Evolutionary conservation across 2,888 invertebrate species (phyloP), one percentile per base, ranked within the genome.

Genomic region (Saturnia pavonia): DNA sequence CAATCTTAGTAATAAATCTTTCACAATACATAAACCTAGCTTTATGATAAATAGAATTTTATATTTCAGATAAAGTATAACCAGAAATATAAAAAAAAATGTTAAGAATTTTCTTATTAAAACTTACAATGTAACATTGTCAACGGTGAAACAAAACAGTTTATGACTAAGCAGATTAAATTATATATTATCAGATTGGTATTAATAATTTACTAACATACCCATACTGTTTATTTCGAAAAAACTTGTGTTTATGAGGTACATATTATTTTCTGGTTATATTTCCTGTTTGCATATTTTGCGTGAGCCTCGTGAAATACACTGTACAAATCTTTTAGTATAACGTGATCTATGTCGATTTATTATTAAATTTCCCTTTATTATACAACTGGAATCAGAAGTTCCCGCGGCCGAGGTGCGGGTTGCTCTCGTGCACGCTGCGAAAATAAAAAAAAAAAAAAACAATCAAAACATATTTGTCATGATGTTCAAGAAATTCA

Each of bases 351-450:
- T 54, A 54, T 54, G n/a, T 54, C 9, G 22, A 22, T 9, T n/a
- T 6, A 54, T 54, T n/a, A 54, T n/a, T n/a, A 82, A 80, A 83
- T 86, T 83, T 78, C 75, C 82, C 75, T 75, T 76, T 77, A 81
- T 80, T 82, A 82, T 78, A 79, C 83, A 74, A 73, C 73, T 60
- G 71, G 73, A 80, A 88, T 93, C 94, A 95, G 87, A 94, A 95
- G 88, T 94, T 95, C 73, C 88, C 94, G 78, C 94, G 91, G 70
- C 91, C 91, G 76, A 93, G 86, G 80, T 88, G 94, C 73, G 95
- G 95, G 83, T 95, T 94, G 86, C 95, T 96, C 90, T 96, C 95
- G 88, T 95, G 95, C 81, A 96, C 95, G 88, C 96, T 96, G 95
- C 34, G 90, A 91, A 77, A 76, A 27, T 25, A 60, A 12, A n/a